Conservation (phyloP, 2,113 vertebrate genomes). For the Sceloporus tristichus region DNA sequence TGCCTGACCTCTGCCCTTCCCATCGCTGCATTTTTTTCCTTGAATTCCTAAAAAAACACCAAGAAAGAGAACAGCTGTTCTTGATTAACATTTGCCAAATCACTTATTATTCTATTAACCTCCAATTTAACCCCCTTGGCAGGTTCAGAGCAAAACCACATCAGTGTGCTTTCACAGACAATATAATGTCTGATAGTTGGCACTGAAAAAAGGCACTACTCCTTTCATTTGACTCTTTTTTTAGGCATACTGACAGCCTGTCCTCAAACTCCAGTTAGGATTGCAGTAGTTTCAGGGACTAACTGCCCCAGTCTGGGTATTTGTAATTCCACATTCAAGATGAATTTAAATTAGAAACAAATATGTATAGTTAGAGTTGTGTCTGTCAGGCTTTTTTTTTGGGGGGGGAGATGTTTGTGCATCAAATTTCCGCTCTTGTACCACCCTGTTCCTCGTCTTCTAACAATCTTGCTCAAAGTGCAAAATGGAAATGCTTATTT, state of each 20-base stretch:
- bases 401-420: too few relatives aligned
- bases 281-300: neutral
- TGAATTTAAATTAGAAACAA: too few relatives aligned
- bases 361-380: too few relatives aligned
- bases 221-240: neutral
- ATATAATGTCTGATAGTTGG: neutral
- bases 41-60: neutral
- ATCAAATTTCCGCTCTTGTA: too few relatives aligned
- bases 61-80: neutral
- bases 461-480: too few relatives aligned
- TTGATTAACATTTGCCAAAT: neutral
- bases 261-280: neutral
- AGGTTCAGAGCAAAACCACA: slow-evolving; percentile 1
- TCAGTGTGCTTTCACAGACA: neutral
- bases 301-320: too few relatives aligned
- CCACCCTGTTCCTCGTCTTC: too few relatives aligned
- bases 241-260: neutral
- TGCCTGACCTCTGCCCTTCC: neutral
- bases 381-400: too few relatives aligned
- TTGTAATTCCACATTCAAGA: too few relatives aligned
- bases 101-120: slow-evolving; percentile 32
- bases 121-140: slow-evolving; percentile 20
- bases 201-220: too few relatives aligned
- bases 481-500: too few relatives aligned
- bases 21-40: neutral